phyloP scores from a whole-genome alignment of 1,140 invertebrate genomes.

The Atta cephalotes region DNA sequence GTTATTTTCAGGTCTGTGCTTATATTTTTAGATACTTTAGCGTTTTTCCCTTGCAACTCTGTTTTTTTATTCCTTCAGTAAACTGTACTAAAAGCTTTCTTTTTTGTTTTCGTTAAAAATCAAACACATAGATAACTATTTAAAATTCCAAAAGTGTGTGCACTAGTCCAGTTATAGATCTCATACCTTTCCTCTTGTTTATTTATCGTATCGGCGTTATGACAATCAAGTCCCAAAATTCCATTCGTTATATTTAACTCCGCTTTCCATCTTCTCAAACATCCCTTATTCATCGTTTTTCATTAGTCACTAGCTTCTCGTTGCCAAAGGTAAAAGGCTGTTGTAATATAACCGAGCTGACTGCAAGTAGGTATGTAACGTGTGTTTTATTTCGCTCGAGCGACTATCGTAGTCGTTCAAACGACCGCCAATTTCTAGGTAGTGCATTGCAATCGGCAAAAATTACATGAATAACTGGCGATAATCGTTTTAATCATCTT shows the following conservation, averaged over 20 bases:
- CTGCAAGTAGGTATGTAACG: constrained; percentile 54
- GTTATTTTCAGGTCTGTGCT: no score
- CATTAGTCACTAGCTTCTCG: constrained; percentile 59
- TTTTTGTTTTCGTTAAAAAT: no score
- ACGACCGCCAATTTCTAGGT: constrained; percentile 64
- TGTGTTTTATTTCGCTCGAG: constrained; percentile 72
- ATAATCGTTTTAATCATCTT: constrained; percentile 50
- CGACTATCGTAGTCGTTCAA: constrained; percentile 61
- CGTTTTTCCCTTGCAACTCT: no score
- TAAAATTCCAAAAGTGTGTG: no score
- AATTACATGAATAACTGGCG: constrained; percentile 50
- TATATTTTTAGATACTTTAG: no score
- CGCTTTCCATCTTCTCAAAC: background rate
- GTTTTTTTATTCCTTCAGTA: no score
- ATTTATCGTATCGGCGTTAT: no score
- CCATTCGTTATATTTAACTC: constrained; percentile 68
- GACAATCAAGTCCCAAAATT: constrained; percentile 60
- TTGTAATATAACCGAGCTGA: constrained; percentile 32
- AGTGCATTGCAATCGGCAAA: constrained; percentile 46
- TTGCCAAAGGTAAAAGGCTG: constrained; percentile 67
- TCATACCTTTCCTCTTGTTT: no score
- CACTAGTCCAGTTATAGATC: no score
- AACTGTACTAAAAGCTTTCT: no score
- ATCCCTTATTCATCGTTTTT: constrained; percentile 45
- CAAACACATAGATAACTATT: no score